Conservation (phyloP, 1,140 invertebrate genomes). For the Watersipora subatra region DNA sequence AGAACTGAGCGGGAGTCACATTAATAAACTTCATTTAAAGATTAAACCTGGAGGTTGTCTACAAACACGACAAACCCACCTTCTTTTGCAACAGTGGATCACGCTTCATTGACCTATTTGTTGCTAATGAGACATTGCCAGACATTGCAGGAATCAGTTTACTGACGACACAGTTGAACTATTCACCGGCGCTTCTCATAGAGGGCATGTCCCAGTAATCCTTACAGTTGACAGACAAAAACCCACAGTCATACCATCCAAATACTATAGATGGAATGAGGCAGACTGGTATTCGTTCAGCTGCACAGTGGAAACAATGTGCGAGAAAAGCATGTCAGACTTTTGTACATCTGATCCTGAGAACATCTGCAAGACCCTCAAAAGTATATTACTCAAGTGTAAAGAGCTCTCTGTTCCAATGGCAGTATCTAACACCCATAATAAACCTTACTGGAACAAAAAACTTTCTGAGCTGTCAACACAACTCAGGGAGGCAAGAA, state of each 20-base stretch:
- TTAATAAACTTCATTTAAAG: background rate
- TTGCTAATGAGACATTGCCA: background rate
- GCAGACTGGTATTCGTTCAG: background rate
- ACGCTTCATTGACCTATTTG: background rate
- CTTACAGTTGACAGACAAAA: background rate
- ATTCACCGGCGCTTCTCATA: background rate
- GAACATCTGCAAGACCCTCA: background rate
- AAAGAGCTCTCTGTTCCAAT: background rate
- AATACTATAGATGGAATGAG: background rate
- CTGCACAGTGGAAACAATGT: background rate
- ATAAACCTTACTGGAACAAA: background rate
- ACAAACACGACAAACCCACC: background rate
- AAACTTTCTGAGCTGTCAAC: background rate
- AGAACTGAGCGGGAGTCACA: background rate
- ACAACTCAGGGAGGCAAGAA: background rate
- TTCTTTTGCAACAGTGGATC: background rate
- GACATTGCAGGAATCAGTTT: background rate
- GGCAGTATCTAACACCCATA: background rate
- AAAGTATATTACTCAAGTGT: background rate
- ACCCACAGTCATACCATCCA: background rate
- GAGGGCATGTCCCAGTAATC: background rate
- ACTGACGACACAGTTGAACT: background rate
- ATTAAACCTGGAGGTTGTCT: background rate
- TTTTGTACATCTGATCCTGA: background rate
- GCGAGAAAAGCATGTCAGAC: background rate